These are phyloP conservation scores for Antheraea pernyi DNA, from an alignment of 1,140 invertebrate genomes.

Conservation along the genomic window DNA sequence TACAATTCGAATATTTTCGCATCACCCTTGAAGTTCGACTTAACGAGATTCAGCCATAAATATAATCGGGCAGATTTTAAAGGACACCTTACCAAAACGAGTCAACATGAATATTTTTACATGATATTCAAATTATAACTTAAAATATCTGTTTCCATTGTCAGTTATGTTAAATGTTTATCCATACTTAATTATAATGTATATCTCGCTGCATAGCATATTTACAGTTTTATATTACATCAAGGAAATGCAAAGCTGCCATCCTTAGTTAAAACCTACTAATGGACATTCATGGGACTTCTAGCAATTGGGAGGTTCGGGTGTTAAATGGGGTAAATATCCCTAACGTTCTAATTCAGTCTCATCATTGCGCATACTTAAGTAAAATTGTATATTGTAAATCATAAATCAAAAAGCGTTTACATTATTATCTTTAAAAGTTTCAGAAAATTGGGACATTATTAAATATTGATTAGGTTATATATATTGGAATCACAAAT, in stretches of 20 bases:
- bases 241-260: background rate
- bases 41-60: too few relatives aligned
- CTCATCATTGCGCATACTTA: constrained; percentile 71
- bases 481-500: too few relatives aligned
- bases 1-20: too few relatives aligned
- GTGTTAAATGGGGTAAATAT: constrained; percentile 22
- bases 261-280: background rate
- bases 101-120: too few relatives aligned
- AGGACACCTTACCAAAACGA: too few relatives aligned
- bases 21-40: too few relatives aligned
- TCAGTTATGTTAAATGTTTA: too few relatives aligned
- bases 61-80: too few relatives aligned
- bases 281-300: constrained; percentile 13
- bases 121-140: too few relatives aligned
- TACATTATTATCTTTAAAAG: background rate
- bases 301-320: constrained; percentile 4
- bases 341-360: constrained; percentile 67
- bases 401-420: constrained; percentile 26
- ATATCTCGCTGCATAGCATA: background rate
- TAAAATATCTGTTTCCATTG: too few relatives aligned
- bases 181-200: too few relatives aligned
- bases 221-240: background rate
- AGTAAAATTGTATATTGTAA: constrained; percentile 56
- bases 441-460: background rate
- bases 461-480: too few relatives aligned